Evolutionary conservation across 2,888 invertebrate genomes (phyloP), one percentile per base, ranked within the genome.

Genomic region (Harmothoe impar): DNA sequence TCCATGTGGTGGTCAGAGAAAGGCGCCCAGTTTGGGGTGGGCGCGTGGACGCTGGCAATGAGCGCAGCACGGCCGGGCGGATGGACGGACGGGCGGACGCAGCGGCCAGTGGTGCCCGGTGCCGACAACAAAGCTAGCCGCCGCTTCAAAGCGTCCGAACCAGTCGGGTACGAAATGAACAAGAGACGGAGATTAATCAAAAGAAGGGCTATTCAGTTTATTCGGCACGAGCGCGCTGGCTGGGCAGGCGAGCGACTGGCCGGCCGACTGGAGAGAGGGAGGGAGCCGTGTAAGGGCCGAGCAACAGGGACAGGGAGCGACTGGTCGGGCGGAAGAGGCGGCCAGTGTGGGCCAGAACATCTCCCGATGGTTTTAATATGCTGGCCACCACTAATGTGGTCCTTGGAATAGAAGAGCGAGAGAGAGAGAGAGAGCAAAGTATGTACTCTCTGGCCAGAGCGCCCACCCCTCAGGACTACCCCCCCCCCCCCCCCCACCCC

Each of bases 151-250:
- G 86, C 86, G 56, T 86, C 54, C 29, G 25, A 86, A 25, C 12
- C 86, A 86, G 31, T 54, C 54, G 56, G 56, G 86, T 86, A 86
- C 56, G 52, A 86, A 86, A 86, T 86, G 86, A 86, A 86, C 86
- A 86, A 56, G 86, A 29, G 86, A 25, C 86, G 54, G 25, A 29
- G 86, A 86, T 86, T 86, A 86, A 86, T 86, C 54, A 54, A n/a
- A 54, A 54, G 86, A 56, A 86, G 86, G 86, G 52, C 86, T 56
- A 86, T 86, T 86, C 86, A 86, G 29, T 25, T 77, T 25, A 17
- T 25, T 25, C 77, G 29, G 17, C 77, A 20, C n/a, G n/a, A n/a
- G n/a, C 29, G 29, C 77, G 17, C 77, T 25, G n/a, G 31, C 77
- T 31, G 77, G 77, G 31, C 77, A n/a, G 77, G 77, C 77, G 15